Percentiles rank a stretch among this genome's conserved stretches.
Evolutionary conservation across 1,140 invertebrate species (phyloP).

Genomic region (Camponotus vicinus): DNA sequence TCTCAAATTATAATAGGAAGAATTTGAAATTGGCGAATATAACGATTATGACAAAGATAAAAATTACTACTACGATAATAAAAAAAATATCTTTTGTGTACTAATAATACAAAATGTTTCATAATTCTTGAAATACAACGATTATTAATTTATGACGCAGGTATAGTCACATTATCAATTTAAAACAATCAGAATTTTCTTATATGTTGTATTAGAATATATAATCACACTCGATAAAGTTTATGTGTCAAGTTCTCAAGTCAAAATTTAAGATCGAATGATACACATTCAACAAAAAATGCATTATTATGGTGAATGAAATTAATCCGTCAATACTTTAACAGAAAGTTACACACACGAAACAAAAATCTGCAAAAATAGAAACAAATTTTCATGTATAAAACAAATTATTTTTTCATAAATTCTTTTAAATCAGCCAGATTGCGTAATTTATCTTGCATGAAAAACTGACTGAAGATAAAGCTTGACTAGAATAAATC

Average conservation of each 20-base stretch:
- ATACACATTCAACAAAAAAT: background rate
- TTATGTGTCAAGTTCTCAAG: constrained; percentile 1
- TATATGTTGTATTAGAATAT: background rate
- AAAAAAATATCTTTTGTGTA: constrained; percentile 39
- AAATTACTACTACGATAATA: background rate
- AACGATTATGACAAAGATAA: background rate
- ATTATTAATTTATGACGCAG: constrained; percentile 17
- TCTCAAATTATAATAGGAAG: background rate
- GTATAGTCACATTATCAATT: constrained; percentile 1
- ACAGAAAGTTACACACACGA: background rate
- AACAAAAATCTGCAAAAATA: constrained; percentile 11
- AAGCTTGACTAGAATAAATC: constrained; percentile 17
- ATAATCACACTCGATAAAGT: background rate
- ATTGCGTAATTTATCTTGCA: background rate
- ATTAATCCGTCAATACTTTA: background rate
- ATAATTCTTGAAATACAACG: constrained; percentile 5
- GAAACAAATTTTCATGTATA: background rate
- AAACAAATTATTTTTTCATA: constrained; percentile 2
- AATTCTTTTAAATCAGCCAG: background rate
- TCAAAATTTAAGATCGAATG: constrained; percentile 1
- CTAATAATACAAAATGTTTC: background rate
- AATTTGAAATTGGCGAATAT: constrained; percentile 25
- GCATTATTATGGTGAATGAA: background rate
- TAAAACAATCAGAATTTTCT: constrained; percentile 2
- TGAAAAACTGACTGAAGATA: background rate